These are phyloP conservation scores for Rhineura floridana DNA, from an alignment of 2,113 vertebrate genomes.

Conservation along the genomic window DNA sequence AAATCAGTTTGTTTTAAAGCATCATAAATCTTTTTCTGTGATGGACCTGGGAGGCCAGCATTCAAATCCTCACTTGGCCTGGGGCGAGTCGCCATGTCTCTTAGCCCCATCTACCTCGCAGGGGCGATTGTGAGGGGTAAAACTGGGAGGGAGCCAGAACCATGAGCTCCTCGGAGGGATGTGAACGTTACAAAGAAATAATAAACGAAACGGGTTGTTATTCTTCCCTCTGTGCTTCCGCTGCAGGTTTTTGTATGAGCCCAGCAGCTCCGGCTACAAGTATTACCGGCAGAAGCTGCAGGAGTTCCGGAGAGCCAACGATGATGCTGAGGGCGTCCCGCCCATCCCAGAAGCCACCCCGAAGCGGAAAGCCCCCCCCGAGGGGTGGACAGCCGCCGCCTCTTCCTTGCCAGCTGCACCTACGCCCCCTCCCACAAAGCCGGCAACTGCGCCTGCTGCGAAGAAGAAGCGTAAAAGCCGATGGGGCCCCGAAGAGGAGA, in stretches of 20 bases:
- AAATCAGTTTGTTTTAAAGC: too few relatives aligned
- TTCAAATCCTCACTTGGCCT: too few relatives aligned
- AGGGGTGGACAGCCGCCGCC: background rate
- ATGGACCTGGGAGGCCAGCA: too few relatives aligned
- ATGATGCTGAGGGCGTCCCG: slow-evolving; percentile 12
- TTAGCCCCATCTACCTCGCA: too few relatives aligned
- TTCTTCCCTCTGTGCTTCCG: rapidly evolving
- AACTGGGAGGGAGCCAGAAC: too few relatives aligned
- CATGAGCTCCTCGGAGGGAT: too few relatives aligned
- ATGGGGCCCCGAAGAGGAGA: slow-evolving; percentile 94
- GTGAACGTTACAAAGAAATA: background rate
- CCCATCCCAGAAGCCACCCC: slow-evolving; percentile 23
- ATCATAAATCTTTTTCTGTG: too few relatives aligned
- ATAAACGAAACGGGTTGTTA: background rate
- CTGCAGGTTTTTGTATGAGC: slow-evolving; percentile 89
- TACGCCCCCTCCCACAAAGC: background rate
- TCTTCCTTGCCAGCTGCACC: background rate
- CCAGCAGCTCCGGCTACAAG: slow-evolving; percentile 84
- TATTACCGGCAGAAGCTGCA: slow-evolving; percentile 89
- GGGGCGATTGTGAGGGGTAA: too few relatives aligned
- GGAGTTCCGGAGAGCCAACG: slow-evolving; percentile 80
- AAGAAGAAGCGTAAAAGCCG: slow-evolving; percentile 95
- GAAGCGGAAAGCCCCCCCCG: slow-evolving; percentile 58
- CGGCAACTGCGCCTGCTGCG: slow-evolving; percentile 14
- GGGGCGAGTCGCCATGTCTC: too few relatives aligned